phyloP scores from a whole-genome alignment of 2,888 invertebrate genomes.

The Coronaproctus castanopsis region DNA sequence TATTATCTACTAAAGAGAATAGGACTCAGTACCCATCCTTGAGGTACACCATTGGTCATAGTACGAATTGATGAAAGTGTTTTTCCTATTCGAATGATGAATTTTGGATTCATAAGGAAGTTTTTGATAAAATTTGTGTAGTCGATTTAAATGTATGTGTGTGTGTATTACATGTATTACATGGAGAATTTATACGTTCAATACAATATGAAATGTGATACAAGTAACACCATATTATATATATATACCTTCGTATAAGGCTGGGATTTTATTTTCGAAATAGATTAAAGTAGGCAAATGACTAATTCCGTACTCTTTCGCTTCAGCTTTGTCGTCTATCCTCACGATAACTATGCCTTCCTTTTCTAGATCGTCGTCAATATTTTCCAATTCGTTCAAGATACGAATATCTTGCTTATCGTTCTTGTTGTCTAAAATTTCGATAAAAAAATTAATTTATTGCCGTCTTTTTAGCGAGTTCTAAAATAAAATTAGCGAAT shows the following conservation, averaged over 20 bases:
- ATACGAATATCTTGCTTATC: constrained; percentile 74
- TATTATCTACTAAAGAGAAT: too few relatives aligned
- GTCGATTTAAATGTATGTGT: too few relatives aligned
- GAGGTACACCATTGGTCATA: too few relatives aligned
- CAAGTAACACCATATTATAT: too few relatives aligned
- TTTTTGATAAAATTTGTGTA: too few relatives aligned
- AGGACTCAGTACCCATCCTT: too few relatives aligned
- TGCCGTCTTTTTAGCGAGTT: not conserved
- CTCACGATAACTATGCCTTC: constrained; percentile 78
- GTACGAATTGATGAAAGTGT: too few relatives aligned
- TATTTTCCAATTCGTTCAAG: constrained; percentile 73
- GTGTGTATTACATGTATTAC: too few relatives aligned
- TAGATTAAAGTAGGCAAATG: constrained; percentile 68
- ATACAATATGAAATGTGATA: too few relatives aligned
- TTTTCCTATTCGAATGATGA: too few relatives aligned
- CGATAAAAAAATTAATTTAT: not conserved
- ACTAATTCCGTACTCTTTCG: constrained; percentile 75
- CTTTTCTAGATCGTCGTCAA: constrained; percentile 74
- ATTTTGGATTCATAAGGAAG: too few relatives aligned
- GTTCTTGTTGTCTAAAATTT: constrained; percentile 57
- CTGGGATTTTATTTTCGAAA: constrained; percentile 78
- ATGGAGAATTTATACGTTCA: too few relatives aligned
- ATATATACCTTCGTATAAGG: constrained; percentile 65
- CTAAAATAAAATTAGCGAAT: not conserved
- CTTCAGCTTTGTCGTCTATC: constrained; percentile 73